phyloP scores from a whole-genome alignment of 1,140 invertebrate species.

The Zaprionus lachaisei region DNA sequence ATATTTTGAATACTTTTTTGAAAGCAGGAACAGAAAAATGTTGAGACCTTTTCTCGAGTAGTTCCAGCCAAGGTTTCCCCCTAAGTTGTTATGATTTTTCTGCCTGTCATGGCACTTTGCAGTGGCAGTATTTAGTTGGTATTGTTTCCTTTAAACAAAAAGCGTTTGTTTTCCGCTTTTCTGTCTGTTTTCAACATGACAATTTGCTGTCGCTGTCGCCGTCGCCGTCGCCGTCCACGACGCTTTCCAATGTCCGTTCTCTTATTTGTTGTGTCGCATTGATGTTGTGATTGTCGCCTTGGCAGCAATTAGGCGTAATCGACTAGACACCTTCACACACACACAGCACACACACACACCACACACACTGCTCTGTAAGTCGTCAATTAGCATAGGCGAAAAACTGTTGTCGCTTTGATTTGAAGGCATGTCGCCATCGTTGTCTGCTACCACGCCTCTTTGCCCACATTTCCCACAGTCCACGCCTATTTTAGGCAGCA shows the following conservation, averaged over 20 bases:
- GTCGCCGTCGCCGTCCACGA: not conserved
- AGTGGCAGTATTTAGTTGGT: constrained; percentile 27
- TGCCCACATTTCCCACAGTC: constrained; percentile 45
- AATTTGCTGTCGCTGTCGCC: constrained; percentile 33
- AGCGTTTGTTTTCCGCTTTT: constrained; percentile 12
- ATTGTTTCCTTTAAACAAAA: not conserved
- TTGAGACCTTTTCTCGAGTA: not conserved
- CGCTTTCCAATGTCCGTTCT: constrained; percentile 59
- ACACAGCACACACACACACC: constrained; percentile 1
- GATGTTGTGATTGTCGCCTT: constrained; percentile 50
- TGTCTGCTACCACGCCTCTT: constrained; percentile 6
- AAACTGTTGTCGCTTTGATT: constrained; percentile 40
- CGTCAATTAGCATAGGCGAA: constrained; percentile 62
- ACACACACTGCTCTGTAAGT: constrained; percentile 11
- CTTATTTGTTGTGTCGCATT: constrained; percentile 36
- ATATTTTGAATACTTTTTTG: not conserved
- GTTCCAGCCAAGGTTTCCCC: not conserved
- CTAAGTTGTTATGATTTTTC: not conserved
- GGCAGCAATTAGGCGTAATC: constrained; percentile 68
- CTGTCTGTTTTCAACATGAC: constrained; percentile 35
- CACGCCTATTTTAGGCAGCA: constrained; percentile 30
- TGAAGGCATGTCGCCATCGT: constrained; percentile 17
- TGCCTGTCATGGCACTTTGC: not conserved
- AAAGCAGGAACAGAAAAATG: not conserved
- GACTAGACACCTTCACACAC: constrained; percentile 46